phyloP scores from a whole-genome alignment of 2,888 invertebrate genomes.

The Epirrhoe alternata region DNA sequence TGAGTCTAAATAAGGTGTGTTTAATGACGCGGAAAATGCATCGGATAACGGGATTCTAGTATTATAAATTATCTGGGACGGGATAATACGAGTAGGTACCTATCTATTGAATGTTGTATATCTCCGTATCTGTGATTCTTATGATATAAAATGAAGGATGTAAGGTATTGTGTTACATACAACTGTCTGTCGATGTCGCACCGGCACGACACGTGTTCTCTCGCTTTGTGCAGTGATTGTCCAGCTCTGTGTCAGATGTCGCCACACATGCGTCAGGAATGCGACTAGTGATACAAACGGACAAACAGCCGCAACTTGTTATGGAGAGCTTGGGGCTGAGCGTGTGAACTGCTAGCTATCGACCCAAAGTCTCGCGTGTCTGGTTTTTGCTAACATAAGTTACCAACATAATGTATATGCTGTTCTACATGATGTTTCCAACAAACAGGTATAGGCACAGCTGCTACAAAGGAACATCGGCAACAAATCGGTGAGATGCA shows the following conservation, averaged over 20 bases:
- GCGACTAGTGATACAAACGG: background rate
- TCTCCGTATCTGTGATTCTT: too few species aligned
- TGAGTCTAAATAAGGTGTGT: too few species aligned
- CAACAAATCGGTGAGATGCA: background rate
- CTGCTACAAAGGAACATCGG: background rate
- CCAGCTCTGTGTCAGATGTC: background rate
- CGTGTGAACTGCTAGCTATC: background rate
- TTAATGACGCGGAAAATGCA: too few species aligned
- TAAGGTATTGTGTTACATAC: background rate
- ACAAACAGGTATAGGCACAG: background rate
- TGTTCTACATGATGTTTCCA: background rate
- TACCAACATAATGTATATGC: background rate
- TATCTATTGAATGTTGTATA: too few species aligned
- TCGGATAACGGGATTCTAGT: too few species aligned
- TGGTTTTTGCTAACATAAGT: background rate
- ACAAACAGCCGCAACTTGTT: background rate
- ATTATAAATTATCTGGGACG: too few species aligned
- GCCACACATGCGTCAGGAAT: slow-evolving; percentile 12
- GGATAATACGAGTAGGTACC: too few species aligned
- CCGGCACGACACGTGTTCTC: slow-evolving; percentile 5
- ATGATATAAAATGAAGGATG: background rate
- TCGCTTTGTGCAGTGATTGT: slow-evolving; percentile 3
- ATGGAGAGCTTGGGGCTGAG: background rate
- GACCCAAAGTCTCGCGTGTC: slow-evolving; percentile 1
- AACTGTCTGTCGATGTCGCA: background rate